Evolutionary conservation across 2,113 vertebrate species (phyloP), one percentile per base, ranked within the genome.

Genomic region (Mirounga angustirostris): DNA sequence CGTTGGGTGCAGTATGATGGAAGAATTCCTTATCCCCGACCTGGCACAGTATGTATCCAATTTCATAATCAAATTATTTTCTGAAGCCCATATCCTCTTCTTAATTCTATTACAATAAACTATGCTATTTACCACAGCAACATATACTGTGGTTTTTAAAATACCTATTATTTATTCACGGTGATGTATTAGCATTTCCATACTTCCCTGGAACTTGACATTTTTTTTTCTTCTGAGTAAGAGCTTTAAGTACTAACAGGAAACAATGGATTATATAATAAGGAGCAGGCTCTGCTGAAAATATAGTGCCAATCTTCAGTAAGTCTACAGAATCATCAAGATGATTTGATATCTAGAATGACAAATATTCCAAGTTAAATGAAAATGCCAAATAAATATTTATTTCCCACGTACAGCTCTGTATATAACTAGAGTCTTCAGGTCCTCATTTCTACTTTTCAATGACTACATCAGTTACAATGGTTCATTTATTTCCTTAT

Each of bases 1-100:
- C 99, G 99, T 6, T 99, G 99, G 99, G 99, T 99, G 7, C 99
- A 99, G 92, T 99, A 99, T 0, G 99, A 99, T 84, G 99, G 99
- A 3, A 99, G 99, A 76, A 99, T 99, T 97, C 99, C 99, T 0
- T 99, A 99, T 95, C 99, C 99, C 5, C 98, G 99, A 43, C 99
- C 99, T 73, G 99, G 99, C 83, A 99, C 99, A 26, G 99, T 99
- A 97, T 97, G 99, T 98, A 97, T 94, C 94, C 89, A 82, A 88
- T 61, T 89, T 43, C 65, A 76, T 78, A 76, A 94, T 54, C 83
- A 13, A 85, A 76, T 11, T 26, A 61, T 84, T 85, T 97, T 92
- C 1, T 30, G 79, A 89, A 74, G 28, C 18, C 19, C 33, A 16
- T 43, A 13, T 30, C 69, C 19, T 4, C 16, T 82, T 76, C 12